Percentiles rank a stretch among this genome's conserved stretches.
Conservation (phyloP, 2,113 vertebrate genomes). For the Ciconia maguari region DNA sequence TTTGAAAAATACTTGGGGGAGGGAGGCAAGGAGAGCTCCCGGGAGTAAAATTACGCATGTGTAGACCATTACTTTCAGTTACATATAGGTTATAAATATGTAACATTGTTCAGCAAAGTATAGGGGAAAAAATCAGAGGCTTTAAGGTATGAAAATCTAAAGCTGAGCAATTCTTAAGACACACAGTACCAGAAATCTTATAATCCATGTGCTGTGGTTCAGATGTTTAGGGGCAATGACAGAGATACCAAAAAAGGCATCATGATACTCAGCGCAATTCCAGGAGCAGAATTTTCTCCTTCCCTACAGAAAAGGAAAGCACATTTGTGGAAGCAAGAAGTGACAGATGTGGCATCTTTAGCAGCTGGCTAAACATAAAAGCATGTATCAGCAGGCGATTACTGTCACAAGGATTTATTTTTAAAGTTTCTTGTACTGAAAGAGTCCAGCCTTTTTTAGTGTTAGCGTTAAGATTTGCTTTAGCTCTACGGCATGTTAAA, state of each 20-base stretch:
- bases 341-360: conserved; percentile 53
- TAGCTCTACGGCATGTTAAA: not conserved
- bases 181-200: not conserved
- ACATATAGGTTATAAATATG: not conserved
- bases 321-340: conserved; percentile 19
- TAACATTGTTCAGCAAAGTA: not conserved
- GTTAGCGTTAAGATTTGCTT: not conserved
- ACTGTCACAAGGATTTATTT: conserved; percentile 26
- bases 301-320: conserved; percentile 44
- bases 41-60: not conserved
- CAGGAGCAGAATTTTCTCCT: conserved; percentile 28
- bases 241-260: conserved; percentile 63
- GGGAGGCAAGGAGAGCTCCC: not conserved
- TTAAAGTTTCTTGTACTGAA: not conserved
- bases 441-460: not conserved
- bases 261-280: not conserved
- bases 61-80: not conserved
- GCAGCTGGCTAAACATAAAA: conserved; percentile 58
- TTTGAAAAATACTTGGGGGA: not conserved
- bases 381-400: conserved; percentile 37
- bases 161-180: not conserved
- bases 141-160: not conserved
- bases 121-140: not conserved
- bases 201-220: not conserved
- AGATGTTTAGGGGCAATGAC: not conserved